Base-by-base conservation (phyloP, 2,888 invertebrate species). In the Tineola bisselliella region DNA sequence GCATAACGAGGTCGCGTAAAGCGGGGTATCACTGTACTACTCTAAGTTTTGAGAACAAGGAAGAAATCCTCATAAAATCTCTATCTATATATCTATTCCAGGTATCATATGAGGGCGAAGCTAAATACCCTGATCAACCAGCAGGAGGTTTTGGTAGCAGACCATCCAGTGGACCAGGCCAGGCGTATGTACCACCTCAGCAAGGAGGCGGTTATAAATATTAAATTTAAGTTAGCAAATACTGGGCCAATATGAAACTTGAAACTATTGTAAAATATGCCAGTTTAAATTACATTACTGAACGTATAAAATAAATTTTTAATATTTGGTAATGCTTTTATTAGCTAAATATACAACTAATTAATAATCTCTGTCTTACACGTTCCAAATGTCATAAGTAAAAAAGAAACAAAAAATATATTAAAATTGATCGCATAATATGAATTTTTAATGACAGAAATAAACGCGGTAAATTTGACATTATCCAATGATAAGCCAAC, bases 71-170 rank as follows among this genome's bases (percentile, higher is more conserved):
- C n/a, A n/a, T n/a, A n/a, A n/a, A n/a, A n/a, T n/a, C 25, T 25
- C 25, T 25, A 6, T 25, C 25, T 25, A 25, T 25, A 25, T 25
- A 25, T 4, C 6, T 25, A 25, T 6, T 43, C 30, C 74, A 90
- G 90, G 89, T 90, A 30, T 81, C 89, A 60, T 92, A 92, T 70
- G 92, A 92, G 83, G 92, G 92, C n/a, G 88, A 91, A 66, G 90
- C 91, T 2, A 84, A 84, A 63, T 91, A 88, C 72, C 91, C 91
- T 30, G 89, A 90, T 65, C 89, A 87, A 63, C 89, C 89, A 11
- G 67, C 68, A 8, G 76, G 78, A 0, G 63, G 62, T 1, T 74
- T 76, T 64, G 71, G 69, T 38, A 64, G 70, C 12, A 74, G 76
- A 13, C 66, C 69, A 10, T 19, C 48, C 8, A 57, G 67, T 8